Evolutionary conservation across 1,140 invertebrate species (phyloP).

Genomic region (Drosophila sturtevanti): DNA sequence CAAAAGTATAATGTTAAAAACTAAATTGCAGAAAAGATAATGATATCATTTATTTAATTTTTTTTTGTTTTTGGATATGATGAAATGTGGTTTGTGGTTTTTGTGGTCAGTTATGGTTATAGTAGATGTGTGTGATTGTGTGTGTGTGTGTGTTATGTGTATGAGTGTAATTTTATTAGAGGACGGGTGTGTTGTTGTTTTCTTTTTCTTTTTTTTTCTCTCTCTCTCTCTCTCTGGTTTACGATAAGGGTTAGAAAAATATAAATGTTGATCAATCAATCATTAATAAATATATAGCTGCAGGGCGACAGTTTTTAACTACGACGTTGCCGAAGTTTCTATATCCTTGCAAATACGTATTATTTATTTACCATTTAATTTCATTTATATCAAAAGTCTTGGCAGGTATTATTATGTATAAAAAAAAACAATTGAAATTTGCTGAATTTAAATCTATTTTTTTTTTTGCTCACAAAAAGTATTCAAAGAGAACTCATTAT

Average conservation of each 20-base stretch:
- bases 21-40: conserved; percentile 55
- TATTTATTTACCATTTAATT: too few species aligned
- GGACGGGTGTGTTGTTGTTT: conserved; percentile 50
- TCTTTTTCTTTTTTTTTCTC: neutral
- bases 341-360: neutral
- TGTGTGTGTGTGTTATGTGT: conserved; percentile 31
- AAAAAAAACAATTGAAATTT: too few species aligned
- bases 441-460: too few species aligned
- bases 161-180: conserved; percentile 67
- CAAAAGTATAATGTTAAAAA: conserved; percentile 57
- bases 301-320: conserved; percentile 30
- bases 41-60: neutral
- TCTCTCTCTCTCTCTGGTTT: neutral
- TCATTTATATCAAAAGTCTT: too few species aligned
- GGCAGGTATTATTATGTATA: too few species aligned
- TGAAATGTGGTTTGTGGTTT: conserved; percentile 22
- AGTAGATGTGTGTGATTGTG: conserved; percentile 24
- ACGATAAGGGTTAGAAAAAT: neutral
- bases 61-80: neutral
- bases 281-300: neutral
- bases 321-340: neutral
- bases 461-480: too few species aligned
- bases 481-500: too few species aligned
- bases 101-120: too few species aligned
- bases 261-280: neutral